Conservation (phyloP, 2,113 vertebrate genomes). For the Eretmochelys imbricata region DNA sequence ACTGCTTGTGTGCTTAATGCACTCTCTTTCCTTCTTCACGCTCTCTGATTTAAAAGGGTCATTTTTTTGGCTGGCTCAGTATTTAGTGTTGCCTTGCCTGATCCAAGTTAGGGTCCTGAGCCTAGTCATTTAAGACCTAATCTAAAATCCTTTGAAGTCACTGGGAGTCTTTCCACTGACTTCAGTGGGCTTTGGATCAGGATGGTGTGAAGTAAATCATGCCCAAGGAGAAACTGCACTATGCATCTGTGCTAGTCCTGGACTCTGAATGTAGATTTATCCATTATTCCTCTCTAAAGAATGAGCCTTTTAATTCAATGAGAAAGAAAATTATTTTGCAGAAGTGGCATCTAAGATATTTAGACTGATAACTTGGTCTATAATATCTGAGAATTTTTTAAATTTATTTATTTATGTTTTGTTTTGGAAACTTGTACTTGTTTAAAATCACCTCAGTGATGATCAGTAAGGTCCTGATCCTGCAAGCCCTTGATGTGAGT, state of each 20-base stretch:
- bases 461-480: background rate
- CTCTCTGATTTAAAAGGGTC: background rate
- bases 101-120: background rate
- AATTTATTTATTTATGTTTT: background rate
- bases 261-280: background rate
- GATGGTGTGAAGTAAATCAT: background rate
- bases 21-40: background rate
- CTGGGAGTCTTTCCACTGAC: background rate
- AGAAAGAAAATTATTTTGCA: background rate
- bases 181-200: background rate
- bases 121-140: background rate
- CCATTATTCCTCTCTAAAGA: background rate
- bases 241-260: background rate
- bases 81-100: background rate
- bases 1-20: background rate
- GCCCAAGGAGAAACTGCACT: background rate
- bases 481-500: background rate
- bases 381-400: background rate
- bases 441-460: constrained; percentile 18
- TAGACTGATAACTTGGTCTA: background rate
- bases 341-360: background rate
- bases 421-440: background rate
- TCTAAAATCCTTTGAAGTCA: background rate
- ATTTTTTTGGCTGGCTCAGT: accelerated
- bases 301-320: background rate